These are phyloP conservation scores for Artemia franciscana DNA, from an alignment of 1,140 invertebrate genomes.

Conservation along the genomic window DNA sequence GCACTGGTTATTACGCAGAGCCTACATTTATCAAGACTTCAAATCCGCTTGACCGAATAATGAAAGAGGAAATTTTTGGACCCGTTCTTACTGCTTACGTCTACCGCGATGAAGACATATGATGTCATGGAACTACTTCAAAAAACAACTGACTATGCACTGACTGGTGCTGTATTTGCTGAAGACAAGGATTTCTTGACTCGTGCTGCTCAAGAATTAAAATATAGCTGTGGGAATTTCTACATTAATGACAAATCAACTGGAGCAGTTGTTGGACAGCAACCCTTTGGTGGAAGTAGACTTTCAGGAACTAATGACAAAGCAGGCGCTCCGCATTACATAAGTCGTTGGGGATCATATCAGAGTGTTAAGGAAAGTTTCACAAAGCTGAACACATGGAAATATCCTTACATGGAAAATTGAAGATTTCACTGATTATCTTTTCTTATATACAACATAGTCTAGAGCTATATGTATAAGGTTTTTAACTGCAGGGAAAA, in stretches of 20 bases:
- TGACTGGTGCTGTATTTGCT: conserved; percentile 87
- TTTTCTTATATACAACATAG: too few relatives aligned
- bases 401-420: conserved; percentile 74
- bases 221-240: conserved; percentile 80
- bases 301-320: conserved; percentile 98
- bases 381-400: conserved; percentile 52
- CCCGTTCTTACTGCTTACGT: conserved; percentile 79
- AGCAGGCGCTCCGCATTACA: conserved; percentile 91
- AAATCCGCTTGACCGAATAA: conserved; percentile 68
- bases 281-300: conserved; percentile 88
- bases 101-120: conserved; percentile 60
- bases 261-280: conserved; percentile 92
- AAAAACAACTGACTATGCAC: conserved; percentile 57
- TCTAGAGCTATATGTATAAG: too few relatives aligned
- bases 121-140: conserved; percentile 50
- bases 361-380: conserved; percentile 89
- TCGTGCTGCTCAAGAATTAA: conserved; percentile 47
- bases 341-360: conserved; percentile 73
- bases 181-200: conserved; percentile 56
- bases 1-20: conserved; percentile 76
- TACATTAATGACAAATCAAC: conserved; percentile 99
- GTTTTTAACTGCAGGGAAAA: too few relatives aligned
- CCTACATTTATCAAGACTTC: conserved; percentile 76
- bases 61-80: conserved; percentile 96
- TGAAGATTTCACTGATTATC: conserved; percentile 14